Conservation (phyloP, 2,888 invertebrate genomes). For the Poecilus cupreus region DNA sequence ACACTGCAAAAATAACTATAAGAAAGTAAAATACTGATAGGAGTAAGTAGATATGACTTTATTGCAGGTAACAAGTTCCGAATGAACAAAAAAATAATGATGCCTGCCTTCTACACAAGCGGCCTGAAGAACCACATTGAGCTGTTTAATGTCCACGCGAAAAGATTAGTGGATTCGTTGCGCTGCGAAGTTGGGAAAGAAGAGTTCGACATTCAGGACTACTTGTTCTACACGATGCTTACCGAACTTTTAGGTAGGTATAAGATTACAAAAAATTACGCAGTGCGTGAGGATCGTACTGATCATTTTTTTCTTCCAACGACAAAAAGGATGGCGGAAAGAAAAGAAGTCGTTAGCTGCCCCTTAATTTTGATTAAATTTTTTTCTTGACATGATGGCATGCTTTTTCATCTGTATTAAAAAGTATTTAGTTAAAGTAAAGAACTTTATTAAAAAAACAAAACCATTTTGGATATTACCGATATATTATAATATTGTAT, state of each 20-base stretch:
- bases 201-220: constrained; percentile 64
- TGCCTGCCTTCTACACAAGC: constrained; percentile 63
- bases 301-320: neutral
- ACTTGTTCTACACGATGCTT: constrained; percentile 63
- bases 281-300: neutral
- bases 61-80: constrained; percentile 63
- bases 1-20: no score
- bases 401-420: no score
- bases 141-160: constrained; percentile 63
- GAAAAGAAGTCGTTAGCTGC: neutral
- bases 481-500: no score
- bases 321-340: neutral
- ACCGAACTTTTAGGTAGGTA: constrained; percentile 63
- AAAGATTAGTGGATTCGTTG: constrained; percentile 60
- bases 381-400: neutral
- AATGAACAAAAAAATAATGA: constrained; percentile 63
- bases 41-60: no score
- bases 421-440: no score
- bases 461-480: no score
- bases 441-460: no score
- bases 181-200: constrained; percentile 61
- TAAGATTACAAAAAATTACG: neutral
- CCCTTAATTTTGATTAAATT: constrained; percentile 4
- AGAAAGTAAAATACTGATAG: no score
- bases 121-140: constrained; percentile 63